Evolutionary conservation across 1,140 invertebrate genomes (phyloP).

Genomic region (Drosophila setifemur): DNA sequence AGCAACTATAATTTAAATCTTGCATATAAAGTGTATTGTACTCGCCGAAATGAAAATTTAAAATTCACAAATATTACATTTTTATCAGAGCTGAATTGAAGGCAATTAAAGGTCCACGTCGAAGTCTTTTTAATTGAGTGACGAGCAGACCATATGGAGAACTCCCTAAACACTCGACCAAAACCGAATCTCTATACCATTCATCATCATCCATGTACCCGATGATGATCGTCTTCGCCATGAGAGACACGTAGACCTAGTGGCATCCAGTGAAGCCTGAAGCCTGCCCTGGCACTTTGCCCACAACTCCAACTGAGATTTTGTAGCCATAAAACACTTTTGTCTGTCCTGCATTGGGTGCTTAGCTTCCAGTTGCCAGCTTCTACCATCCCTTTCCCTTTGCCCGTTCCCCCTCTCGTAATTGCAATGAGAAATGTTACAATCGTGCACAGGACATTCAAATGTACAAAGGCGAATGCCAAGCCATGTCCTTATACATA

Average conservation of each 20-base stretch:
- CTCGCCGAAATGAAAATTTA: too few relatives aligned
- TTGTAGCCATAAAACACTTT: slow-evolving; percentile 66
- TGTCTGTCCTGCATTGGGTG: slow-evolving; percentile 12
- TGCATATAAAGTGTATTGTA: too few relatives aligned
- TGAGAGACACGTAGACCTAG: slow-evolving; percentile 41
- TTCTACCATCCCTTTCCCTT: too few relatives aligned
- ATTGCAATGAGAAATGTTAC: slow-evolving; percentile 72
- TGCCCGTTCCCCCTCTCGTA: slow-evolving; percentile 3
- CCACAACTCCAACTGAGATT: slow-evolving; percentile 69
- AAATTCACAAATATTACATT: too few relatives aligned
- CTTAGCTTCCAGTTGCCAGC: neutral
- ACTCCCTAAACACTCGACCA: neutral
- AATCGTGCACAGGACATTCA: slow-evolving; percentile 70
- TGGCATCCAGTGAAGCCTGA: slow-evolving; percentile 41
- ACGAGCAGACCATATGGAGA: slow-evolving; percentile 15
- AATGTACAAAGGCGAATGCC: slow-evolving; percentile 34
- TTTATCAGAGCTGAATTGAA: too few relatives aligned
- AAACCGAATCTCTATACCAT: neutral
- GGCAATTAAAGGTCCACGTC: too few relatives aligned
- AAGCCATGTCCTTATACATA: slow-evolving; percentile 19
- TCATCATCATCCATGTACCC: slow-evolving; percentile 4
- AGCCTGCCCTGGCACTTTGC: slow-evolving; percentile 57
- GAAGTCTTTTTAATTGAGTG: slow-evolving; percentile 66
- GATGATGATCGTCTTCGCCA: slow-evolving; percentile 46
- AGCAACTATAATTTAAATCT: too few relatives aligned